These are phyloP conservation scores for Anadara kagoshimensis DNA, from an alignment of 1,140 invertebrate genomes.

Conservation along the genomic window DNA sequence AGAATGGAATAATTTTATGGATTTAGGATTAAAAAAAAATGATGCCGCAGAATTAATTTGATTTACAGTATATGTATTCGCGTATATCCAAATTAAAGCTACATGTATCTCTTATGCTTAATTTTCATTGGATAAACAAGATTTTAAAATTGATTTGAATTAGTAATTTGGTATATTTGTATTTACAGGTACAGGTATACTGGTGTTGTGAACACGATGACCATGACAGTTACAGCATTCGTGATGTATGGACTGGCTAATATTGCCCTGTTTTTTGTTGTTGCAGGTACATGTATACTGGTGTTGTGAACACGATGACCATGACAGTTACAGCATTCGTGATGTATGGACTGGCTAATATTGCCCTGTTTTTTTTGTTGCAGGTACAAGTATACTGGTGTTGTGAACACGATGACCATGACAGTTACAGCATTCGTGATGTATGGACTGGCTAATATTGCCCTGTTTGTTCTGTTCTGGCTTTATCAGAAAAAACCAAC, in stretches of 20 bases:
- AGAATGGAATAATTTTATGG: too few species aligned
- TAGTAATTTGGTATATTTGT: neutral
- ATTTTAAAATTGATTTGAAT: neutral
- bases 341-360: constrained; percentile 37
- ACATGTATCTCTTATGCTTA: too few species aligned
- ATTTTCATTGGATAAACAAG: neutral
- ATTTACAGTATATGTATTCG: too few species aligned
- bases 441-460: constrained; percentile 35
- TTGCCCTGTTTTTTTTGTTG: constrained; percentile 28
- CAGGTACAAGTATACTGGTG: neutral
- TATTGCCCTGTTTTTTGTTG: constrained; percentile 22
- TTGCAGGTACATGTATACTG: too few species aligned
- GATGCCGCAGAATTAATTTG: too few species aligned
- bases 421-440: constrained; percentile 29
- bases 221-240: constrained; percentile 32
- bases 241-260: constrained; percentile 38
- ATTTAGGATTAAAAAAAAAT: too few species aligned
- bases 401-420: constrained; percentile 20
- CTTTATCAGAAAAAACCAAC: constrained; percentile 23
- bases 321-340: constrained; percentile 34
- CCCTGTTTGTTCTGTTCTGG: constrained; percentile 30
- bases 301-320: constrained; percentile 10
- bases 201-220: constrained; percentile 19
- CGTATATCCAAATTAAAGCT: too few species aligned
- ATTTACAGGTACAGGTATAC: neutral